Evolutionary conservation across 2,888 invertebrate species (phyloP), one percentile per base, ranked within the genome.

Genomic region (Andrena camellia): DNA sequence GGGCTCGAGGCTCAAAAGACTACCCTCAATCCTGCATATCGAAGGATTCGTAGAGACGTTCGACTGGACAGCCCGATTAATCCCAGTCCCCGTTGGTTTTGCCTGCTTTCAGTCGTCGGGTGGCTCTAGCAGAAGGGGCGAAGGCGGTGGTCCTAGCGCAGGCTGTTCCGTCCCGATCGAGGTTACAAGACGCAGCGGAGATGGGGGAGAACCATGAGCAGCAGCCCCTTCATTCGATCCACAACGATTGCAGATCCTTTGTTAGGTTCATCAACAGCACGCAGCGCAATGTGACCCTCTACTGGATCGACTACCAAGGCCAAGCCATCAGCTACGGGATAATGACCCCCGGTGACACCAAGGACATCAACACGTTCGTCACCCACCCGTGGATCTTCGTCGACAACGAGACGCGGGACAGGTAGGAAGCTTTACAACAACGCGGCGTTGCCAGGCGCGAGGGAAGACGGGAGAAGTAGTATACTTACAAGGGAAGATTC

Each of bases 351-450:
- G 94, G 94, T 0, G 94, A 95, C 4, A 95, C 93, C 89, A 94
- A 96, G 70, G 96, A 97, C 89, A 95, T 97, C 0, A 96, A 97
- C 89, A 97, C 98, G 0, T 98, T 95, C 92, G 96, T 96, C 17
- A 96, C 96, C 0, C 98, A 98, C 94, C 97, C 97, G 0, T 98
- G 98, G 98, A 96, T 98, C 83, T 98, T 97, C 91, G 95, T 96
- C 0, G 97, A 98, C 92, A 94, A 95, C 0, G 93, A 95, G 0
- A 97, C 97, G 0, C 96, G 96, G 67, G 97, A 97, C 89, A 95
- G 95, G 94, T 93, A 88, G 23, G 81, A 50, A 6, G 42, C 42
- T 42, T 42, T 42, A 1, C 42, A 17, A 42, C 42, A 17, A 42
- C 13, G 42, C 42, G 13, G 42, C 42, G 42, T 42, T 42, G 42